phyloP scores from a whole-genome alignment of 1,140 invertebrate species.

The Aphelenchoides besseyi region DNA sequence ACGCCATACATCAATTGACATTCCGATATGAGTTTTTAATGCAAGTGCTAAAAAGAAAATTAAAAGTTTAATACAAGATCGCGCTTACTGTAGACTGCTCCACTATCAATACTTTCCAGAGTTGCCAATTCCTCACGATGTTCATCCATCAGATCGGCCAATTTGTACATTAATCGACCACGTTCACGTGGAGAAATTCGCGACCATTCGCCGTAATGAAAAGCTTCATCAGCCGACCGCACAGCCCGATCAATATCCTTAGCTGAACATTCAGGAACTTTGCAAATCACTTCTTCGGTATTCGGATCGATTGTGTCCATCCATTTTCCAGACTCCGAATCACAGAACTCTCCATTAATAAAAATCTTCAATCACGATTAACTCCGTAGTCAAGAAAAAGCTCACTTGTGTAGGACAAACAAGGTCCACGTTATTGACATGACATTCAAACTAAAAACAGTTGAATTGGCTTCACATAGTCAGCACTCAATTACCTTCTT shows the following conservation, averaged over 20 bases:
- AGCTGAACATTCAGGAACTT: conserved; percentile 78
- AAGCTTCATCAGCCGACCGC: conserved; percentile 73
- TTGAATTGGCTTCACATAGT: background rate
- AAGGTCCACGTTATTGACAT: conserved; percentile 26
- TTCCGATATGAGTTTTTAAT: conserved; percentile 69
- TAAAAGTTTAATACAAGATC: too few species aligned
- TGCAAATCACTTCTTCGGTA: conserved; percentile 73
- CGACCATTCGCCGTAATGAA: conserved; percentile 74
- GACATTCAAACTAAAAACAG: conserved; percentile 32
- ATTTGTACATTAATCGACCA: conserved; percentile 63
- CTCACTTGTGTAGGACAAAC: conserved; percentile 37
- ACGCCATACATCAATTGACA: conserved; percentile 65
- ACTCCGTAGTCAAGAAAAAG: background rate
- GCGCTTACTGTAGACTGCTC: conserved; percentile 79
- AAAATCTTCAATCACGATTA: conserved; percentile 68
- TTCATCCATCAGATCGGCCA: conserved; percentile 73
- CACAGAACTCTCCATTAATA: conserved; percentile 86
- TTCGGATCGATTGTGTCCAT: conserved; percentile 82
- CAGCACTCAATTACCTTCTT: conserved; percentile 54
- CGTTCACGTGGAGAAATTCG: conserved; percentile 74
- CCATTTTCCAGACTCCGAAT: conserved; percentile 77
- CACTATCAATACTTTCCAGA: conserved; percentile 82
- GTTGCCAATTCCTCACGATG: conserved; percentile 69
- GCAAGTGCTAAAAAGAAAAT: too few species aligned
- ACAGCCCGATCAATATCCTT: conserved; percentile 57